phyloP scores from a whole-genome alignment of 2,888 invertebrate genomes.

The Sesia apiformis region DNA sequence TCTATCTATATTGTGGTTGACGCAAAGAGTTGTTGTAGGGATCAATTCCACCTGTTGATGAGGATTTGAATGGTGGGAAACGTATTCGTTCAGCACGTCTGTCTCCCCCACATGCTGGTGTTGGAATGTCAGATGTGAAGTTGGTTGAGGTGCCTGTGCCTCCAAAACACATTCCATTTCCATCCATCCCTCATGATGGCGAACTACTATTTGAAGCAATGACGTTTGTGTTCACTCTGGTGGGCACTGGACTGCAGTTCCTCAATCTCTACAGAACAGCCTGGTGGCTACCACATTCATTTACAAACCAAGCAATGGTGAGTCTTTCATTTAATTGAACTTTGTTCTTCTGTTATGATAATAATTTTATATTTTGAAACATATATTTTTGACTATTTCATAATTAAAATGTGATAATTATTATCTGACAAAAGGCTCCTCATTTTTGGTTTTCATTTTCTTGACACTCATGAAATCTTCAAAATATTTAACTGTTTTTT shows the following conservation, averaged over 20 bases:
- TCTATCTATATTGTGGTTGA: too few relatives aligned
- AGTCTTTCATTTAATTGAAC: slow-evolving; percentile 20
- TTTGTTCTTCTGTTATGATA: not conserved
- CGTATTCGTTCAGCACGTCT: slow-evolving; percentile 32
- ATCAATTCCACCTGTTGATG: slow-evolving; percentile 31
- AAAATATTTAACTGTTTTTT: too few relatives aligned
- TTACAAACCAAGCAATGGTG: slow-evolving; percentile 91
- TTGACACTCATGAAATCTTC: too few relatives aligned
- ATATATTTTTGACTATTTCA: not conserved
- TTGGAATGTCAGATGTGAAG: slow-evolving; percentile 29
- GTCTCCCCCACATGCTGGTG: slow-evolving; percentile 16
- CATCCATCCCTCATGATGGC: slow-evolving; percentile 83
- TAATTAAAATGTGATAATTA: not conserved
- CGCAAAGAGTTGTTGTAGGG: not conserved
- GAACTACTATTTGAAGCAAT: slow-evolving; percentile 90
- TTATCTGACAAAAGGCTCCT: too few relatives aligned
- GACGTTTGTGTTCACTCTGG: slow-evolving; percentile 85
- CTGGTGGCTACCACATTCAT: slow-evolving; percentile 97
- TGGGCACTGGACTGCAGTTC: slow-evolving; percentile 90
- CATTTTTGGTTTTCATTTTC: too few relatives aligned
- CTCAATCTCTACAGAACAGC: slow-evolving; percentile 95
- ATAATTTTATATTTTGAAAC: not conserved
- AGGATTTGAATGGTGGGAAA: slow-evolving; percentile 48
- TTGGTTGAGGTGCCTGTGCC: slow-evolving; percentile 60
- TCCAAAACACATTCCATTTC: slow-evolving; percentile 88